Evolutionary conservation across 2,888 invertebrate species (phyloP), one percentile per base, ranked within the genome.

Genomic region (Schrankia costaestrigalis): DNA sequence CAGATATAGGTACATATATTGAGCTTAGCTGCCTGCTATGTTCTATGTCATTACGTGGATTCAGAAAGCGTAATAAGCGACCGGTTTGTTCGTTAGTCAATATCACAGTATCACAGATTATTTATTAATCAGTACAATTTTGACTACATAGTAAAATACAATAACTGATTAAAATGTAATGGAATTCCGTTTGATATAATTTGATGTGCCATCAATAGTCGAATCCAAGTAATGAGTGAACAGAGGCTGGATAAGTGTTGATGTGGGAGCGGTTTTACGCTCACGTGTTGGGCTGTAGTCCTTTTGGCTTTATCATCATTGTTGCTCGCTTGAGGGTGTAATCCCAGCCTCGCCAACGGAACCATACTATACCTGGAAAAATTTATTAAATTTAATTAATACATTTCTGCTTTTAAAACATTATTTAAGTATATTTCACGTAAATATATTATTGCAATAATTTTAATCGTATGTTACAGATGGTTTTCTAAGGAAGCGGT

Each of bases 271-370:
- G 32, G 13, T 31, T 22, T 29, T 22, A 36, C 27, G 25, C 49
- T 87, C 85, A 89, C 80, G 89, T 85, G 65, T 78, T 85, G 30
- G 86, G 79, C 53, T 78, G 80, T 52, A 90, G 85, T 38, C 92
- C 93, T 79, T 91, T 93, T 21, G 96, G 96, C 71, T 95, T 94
- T 69, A 97, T 97, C 96, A 96, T 95, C 95, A 97, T 96, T 39
- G 92, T 92, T 1, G 97, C 95, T 61, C 92, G 92, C 80, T 96
- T 96, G 46, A 97, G 82, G 10, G 96, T 96, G 85, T 97, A 97
- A 79, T 96, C 96, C 96, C 97, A 97, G 33, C 97, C 96, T 81
- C 95, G 91, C 96, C 96, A 97, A 64, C 96, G 93, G 92, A 96
- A 97, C 96, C 96, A 97, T 3, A 97, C 96, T 56, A 97, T 96